phyloP scores from a whole-genome alignment of 2,113 vertebrate genomes.

The Petrocephalus microphthalmus region DNA sequence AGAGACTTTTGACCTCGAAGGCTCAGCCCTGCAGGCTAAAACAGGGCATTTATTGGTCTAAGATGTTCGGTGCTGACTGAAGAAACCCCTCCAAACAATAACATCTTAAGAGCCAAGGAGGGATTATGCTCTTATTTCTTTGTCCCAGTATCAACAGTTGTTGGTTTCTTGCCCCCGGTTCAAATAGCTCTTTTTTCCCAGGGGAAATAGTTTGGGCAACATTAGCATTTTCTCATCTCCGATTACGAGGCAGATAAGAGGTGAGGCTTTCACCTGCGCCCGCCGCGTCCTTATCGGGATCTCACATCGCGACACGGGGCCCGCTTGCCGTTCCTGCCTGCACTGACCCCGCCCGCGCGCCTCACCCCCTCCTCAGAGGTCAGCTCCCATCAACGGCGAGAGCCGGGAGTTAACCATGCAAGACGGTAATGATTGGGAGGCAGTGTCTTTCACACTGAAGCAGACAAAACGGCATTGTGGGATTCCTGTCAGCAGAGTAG shows the following conservation, averaged over 20 bases:
- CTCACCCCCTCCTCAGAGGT: neutral
- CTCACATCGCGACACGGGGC: slow-evolving; percentile 34
- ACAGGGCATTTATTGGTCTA: neutral
- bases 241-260: slow-evolving; percentile 45
- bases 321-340: neutral
- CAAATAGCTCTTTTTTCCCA: slow-evolving; percentile 31
- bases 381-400: neutral
- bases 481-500: neutral
- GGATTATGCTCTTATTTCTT: slow-evolving; percentile 48
- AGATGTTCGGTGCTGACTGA: neutral
- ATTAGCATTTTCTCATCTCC: slow-evolving; percentile 36
- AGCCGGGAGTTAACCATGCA: neutral
- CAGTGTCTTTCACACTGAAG: neutral
- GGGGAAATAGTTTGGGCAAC: slow-evolving; percentile 36
- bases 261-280: slow-evolving; percentile 20
- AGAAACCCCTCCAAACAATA: neutral
- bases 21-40: neutral
- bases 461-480: neutral
- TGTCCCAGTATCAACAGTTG: slow-evolving; percentile 47
- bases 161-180: slow-evolving; percentile 35
- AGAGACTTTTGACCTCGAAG: neutral
- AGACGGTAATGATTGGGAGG: neutral
- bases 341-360: slow-evolving; percentile 42
- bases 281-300: slow-evolving; percentile 29
- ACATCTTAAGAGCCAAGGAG: slow-evolving; percentile 32